These are phyloP conservation scores for Promerops cafer DNA, from an alignment of 2,113 vertebrate species.

Conservation along the genomic window DNA sequence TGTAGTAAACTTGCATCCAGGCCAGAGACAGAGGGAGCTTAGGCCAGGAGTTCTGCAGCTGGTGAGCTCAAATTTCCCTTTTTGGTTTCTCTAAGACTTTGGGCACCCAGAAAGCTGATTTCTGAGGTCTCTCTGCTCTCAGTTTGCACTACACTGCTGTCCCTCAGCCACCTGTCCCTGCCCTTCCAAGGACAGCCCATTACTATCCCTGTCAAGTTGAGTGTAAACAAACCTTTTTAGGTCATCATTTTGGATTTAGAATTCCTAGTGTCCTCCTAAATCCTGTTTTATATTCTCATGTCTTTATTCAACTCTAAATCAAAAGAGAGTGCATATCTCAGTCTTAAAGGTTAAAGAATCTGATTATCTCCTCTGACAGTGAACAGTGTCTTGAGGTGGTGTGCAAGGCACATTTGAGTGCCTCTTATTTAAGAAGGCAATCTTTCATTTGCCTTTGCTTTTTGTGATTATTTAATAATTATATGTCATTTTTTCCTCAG, in stretches of 20 bases:
- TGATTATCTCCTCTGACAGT: background rate
- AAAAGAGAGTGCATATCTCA: background rate
- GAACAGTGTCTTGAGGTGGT: background rate
- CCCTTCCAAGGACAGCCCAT: background rate
- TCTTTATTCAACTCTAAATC: background rate
- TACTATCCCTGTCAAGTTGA: rapidly evolving
- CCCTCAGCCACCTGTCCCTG: background rate
- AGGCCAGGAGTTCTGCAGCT: background rate
- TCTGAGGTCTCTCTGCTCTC: background rate
- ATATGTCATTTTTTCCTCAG: background rate
- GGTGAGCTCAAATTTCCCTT: background rate
- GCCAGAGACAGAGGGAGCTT: background rate
- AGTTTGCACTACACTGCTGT: background rate
- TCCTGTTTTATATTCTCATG: background rate
- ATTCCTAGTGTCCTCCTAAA: background rate
- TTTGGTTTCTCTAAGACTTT: background rate
- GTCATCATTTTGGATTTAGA: background rate
- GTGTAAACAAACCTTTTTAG: background rate
- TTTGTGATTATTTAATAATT: background rate
- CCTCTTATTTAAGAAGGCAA: background rate
- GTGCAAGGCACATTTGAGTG: background rate
- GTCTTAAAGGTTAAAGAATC: background rate
- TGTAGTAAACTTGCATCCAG: background rate
- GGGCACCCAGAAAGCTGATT: background rate
- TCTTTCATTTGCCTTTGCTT: background rate